Evolutionary conservation across 30 jellyfish, hydroid and myxozoan genomes (phyloP), one percentile per base, ranked within the genome.

Genomic region (Catostylus mosaicus): DNA sequence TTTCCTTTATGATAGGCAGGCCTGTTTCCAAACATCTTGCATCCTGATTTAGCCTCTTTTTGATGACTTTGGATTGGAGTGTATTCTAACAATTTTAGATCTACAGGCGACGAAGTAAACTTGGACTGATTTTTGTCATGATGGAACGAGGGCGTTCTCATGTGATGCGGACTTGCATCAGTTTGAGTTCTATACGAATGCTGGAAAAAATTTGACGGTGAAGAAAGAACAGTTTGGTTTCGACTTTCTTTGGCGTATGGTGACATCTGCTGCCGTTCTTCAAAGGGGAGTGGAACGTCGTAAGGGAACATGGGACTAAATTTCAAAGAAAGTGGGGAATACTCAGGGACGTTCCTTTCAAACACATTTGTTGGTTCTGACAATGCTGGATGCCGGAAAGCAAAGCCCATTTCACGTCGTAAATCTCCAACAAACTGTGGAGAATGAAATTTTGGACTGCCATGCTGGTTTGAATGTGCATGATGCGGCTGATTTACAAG

Each of bases 261-360:
- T 7, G 84, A 31, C 32, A 8, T 20, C 22, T 31, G 31, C 31
- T 43, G 84, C 16, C 66, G 90, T 12, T 30, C 45, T 26, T 57
- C 91, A 66, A 19, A 52, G 7, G 71, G 38, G 29, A 48, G 10
- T 11, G 83, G 86, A 0, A 24, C 43, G 23, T 51, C 75, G 32
- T 40, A 76, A 4, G 92, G 86, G 18, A 71, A 82, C 30, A 82
- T 31, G 0, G 92, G 92, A 67, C 92, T 82, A 35, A 32, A 37
- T 23, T 70, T 71, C 51, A 71, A 45, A 40, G 51, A 43, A 56
- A 30, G 26, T 1, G 92, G 83, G 29, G 92, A 75, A 7, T 59
- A 72, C 20, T 77, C 61, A 35, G 64, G 26, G n/a, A 71, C 33
- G 38, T 68, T 63, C 30, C 60, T 31, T 35, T 51, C 43, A 69